phyloP scores from a whole-genome alignment of 2,113 vertebrate genomes.

The Python bivittatus region DNA sequence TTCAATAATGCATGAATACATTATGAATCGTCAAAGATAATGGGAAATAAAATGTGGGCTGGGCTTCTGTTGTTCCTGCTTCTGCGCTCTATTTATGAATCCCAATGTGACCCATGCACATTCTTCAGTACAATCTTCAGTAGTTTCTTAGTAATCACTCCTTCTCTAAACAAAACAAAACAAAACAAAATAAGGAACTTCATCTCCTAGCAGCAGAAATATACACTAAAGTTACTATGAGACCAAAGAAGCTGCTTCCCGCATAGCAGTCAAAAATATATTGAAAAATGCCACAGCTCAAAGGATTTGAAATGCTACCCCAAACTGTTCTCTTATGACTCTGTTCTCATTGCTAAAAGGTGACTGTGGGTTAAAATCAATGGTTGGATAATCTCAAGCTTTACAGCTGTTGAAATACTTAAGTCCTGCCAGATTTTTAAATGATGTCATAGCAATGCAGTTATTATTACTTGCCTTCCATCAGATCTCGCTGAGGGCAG shows the following conservation, averaged over 20 bases:
- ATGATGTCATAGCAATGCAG: conserved; percentile 43
- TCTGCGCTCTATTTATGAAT: background rate
- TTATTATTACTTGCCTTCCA: conserved; percentile 60
- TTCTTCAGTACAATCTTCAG: background rate
- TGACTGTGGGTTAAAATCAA: conserved; percentile 50
- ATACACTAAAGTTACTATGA: background rate
- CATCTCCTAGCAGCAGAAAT: conserved; percentile 9
- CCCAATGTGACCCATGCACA: background rate
- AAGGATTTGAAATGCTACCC: conserved; percentile 46
- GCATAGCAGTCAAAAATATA: background rate
- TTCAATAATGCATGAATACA: background rate
- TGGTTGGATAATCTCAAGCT: conserved; percentile 45
- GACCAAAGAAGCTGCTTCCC: conserved; percentile 10
- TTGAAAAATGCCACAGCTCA: conserved; percentile 25
- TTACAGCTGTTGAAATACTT: conserved; percentile 61
- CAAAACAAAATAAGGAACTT: background rate
- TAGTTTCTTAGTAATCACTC: background rate
- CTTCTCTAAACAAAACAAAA: conserved; percentile 13
- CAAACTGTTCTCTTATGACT: conserved; percentile 42
- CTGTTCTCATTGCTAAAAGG: conserved; percentile 26
- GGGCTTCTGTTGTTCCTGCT: fast-evolving
- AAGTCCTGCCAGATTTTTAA: conserved; percentile 52
- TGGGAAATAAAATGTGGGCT: background rate
- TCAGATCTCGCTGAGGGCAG: conserved; percentile 52
- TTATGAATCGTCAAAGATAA: background rate